These are phyloP conservation scores for Apodemia duryi DNA, from an alignment of 2,888 invertebrate genomes.

Conservation along the genomic window DNA sequence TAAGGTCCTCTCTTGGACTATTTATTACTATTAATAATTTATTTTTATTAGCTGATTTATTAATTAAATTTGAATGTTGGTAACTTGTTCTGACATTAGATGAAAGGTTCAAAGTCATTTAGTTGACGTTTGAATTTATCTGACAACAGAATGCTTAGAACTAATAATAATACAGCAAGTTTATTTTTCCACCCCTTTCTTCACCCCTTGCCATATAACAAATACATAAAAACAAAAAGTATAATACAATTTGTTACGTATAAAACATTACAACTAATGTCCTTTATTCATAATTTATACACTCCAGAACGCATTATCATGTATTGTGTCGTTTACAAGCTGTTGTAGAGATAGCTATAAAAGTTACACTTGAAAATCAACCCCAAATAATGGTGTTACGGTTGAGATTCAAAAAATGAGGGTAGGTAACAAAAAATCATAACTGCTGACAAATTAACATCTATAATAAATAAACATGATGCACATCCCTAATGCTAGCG, in stretches of 20 bases:
- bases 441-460: conserved; percentile 15
- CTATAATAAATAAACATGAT: conserved; percentile 14
- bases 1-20: no score
- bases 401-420: background rate
- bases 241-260: conserved; percentile 3
- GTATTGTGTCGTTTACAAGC: conserved; percentile 11
- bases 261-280: conserved; percentile 14
- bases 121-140: no score
- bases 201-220: background rate
- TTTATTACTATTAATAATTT: no score
- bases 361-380: background rate
- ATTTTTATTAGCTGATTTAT: no score
- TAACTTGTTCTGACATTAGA: no score
- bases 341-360: conserved; percentile 1
- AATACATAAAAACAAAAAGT: background rate
- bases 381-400: background rate
- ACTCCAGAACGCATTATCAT: conserved; percentile 12
- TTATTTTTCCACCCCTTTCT: no score
- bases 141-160: no score
- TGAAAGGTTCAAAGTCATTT: no score
- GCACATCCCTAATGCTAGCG: conserved; percentile 11
- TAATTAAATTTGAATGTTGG: no score
- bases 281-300: conserved; percentile 11
- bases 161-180: no score
- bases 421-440: conserved; percentile 3